Evolutionary conservation across 1,140 invertebrate species (phyloP).

Genomic region (Spodoptera litura): DNA sequence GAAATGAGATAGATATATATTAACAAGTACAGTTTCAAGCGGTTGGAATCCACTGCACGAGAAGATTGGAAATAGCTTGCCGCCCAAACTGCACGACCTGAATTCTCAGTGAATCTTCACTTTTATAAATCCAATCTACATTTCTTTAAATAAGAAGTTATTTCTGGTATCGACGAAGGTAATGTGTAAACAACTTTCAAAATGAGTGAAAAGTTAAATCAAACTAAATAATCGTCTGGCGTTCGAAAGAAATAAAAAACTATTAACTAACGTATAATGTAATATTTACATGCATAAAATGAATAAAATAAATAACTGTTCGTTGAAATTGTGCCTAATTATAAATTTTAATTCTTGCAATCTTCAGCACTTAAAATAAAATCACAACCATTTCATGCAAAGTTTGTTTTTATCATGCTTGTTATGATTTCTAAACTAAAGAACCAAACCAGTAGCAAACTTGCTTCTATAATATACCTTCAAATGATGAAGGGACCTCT

Average conservation of each 20-base stretch:
- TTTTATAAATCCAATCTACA: conserved; percentile 44
- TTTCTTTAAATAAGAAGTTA: conserved; percentile 35
- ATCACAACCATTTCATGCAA: background rate
- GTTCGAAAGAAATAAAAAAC: too few relatives aligned
- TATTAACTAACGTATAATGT: too few relatives aligned
- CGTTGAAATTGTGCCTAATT: too few relatives aligned
- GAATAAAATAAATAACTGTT: too few relatives aligned
- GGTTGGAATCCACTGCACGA: conserved; percentile 54
- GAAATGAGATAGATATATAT: conserved; percentile 34
- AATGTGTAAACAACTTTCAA: background rate
- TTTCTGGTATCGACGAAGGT: background rate
- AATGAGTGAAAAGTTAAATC: background rate
- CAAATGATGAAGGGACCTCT: conserved; percentile 14
- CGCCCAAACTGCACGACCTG: conserved; percentile 67
- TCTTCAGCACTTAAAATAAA: background rate
- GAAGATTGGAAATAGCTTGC: conserved; percentile 77
- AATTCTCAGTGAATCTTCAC: conserved; percentile 57
- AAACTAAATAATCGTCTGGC: too few relatives aligned
- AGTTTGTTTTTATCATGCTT: background rate
- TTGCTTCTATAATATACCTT: background rate
- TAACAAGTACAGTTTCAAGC: conserved; percentile 4
- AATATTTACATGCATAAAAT: too few relatives aligned
- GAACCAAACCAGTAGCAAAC: background rate
- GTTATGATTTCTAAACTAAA: too few relatives aligned
- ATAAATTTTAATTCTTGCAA: too few relatives aligned